Percentiles rank a stretch among this genome's conserved stretches.
Conservation (phyloP, 2,888 invertebrate genomes). For the Agrochola litura region DNA sequence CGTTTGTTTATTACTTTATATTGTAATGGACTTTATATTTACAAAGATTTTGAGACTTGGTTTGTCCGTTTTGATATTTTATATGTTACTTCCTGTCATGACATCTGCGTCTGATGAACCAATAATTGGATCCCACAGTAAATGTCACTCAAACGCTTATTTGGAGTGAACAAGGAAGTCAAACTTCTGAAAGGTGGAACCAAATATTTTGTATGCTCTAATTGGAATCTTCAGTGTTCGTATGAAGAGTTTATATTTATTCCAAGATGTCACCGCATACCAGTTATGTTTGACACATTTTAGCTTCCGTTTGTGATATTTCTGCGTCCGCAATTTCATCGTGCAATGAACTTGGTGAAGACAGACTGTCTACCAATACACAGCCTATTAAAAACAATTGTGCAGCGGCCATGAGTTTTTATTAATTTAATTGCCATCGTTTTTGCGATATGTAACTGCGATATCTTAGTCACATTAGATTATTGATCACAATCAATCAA, state of each 20-base stretch:
- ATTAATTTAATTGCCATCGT: conserved; percentile 43
- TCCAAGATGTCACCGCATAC: conserved; percentile 55
- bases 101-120: conserved; percentile 40
- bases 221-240: conserved; percentile 44
- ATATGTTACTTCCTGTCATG: conserved; percentile 53
- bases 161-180: conserved; percentile 37
- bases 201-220: conserved; percentile 38
- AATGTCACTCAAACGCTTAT: conserved; percentile 25
- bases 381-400: conserved; percentile 42
- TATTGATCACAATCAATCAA: conserved; percentile 14
- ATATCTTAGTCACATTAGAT: conserved; percentile 40
- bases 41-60: conserved; percentile 41
- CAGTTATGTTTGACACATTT: conserved; percentile 74
- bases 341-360: conserved; percentile 81
- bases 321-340: conserved; percentile 73
- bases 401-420: conserved; percentile 44
- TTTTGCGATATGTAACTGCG: conserved; percentile 2
- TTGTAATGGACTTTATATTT: conserved; percentile 47
- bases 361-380: conserved; percentile 75
- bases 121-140: background rate
- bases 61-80: conserved; percentile 55
- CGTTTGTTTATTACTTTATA: conserved; percentile 45
- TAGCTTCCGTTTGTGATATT: conserved; percentile 79
- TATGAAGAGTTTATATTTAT: conserved; percentile 54
- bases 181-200: conserved; percentile 24